Evolutionary conservation across 2,888 invertebrate genomes (phyloP).

Genomic region (Anagyrus pseudococci): DNA sequence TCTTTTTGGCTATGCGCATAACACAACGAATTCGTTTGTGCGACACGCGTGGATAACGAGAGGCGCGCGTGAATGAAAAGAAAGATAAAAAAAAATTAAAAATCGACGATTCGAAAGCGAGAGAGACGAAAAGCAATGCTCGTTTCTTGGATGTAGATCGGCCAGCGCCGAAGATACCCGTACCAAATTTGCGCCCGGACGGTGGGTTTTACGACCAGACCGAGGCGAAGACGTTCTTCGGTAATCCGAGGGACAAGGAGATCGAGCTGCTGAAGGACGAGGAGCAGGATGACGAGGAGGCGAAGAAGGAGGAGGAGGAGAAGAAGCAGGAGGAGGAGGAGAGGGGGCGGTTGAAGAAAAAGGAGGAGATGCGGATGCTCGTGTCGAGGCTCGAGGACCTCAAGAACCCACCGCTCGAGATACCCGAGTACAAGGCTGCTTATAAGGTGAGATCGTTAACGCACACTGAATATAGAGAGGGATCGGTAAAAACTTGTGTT

Average conservation of each 20-base stretch:
- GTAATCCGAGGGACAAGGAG: conserved; percentile 42
- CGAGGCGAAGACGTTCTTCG: conserved; percentile 41
- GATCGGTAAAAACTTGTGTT: too few species aligned
- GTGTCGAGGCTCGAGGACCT: conserved; percentile 54
- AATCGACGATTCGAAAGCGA: too few species aligned
- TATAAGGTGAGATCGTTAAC: too few species aligned
- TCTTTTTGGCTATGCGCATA: too few species aligned
- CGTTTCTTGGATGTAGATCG: conserved; percentile 47
- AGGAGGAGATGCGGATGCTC: conserved; percentile 52
- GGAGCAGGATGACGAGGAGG: conserved; percentile 29
- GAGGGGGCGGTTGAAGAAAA: conserved; percentile 42
- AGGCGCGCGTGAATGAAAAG: too few species aligned
- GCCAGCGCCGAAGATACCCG: conserved; percentile 46
- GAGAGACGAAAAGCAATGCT: too few species aligned
- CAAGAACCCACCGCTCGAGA: conserved; percentile 51
- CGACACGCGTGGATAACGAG: too few species aligned
- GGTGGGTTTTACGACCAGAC: conserved; percentile 42
- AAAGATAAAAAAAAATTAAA: too few species aligned
- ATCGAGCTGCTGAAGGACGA: conserved; percentile 42
- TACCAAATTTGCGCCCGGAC: conserved; percentile 48
- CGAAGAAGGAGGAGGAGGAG: conserved; percentile 18
- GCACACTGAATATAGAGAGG: too few species aligned
- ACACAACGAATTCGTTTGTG: too few species aligned
- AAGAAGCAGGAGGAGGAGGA: conserved; percentile 38
- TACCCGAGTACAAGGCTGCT: conserved; percentile 57